These are phyloP conservation scores for Ardeotis arabs DNA, from an alignment of 2,113 vertebrate genomes.

Conservation along the genomic window DNA sequence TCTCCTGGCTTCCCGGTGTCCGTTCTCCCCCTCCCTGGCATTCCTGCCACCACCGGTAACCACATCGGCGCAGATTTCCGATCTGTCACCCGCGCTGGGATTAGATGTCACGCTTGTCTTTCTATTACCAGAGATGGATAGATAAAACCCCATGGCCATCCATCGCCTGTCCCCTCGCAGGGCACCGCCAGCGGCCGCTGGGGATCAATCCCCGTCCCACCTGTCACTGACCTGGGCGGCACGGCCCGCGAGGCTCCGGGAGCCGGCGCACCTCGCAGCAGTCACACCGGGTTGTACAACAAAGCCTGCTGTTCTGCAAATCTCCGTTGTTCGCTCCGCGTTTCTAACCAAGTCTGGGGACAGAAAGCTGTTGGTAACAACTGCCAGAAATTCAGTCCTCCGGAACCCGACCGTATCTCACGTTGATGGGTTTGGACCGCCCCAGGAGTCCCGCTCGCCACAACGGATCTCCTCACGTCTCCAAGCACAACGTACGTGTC, in stretches of 20 bases:
- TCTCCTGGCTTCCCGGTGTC: background rate
- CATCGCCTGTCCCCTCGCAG: conserved; percentile 78
- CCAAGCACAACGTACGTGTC: background rate
- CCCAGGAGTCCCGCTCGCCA: background rate
- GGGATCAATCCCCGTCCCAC: conserved; percentile 74
- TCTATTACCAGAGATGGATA: conserved; percentile 84
- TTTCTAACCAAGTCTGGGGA: background rate
- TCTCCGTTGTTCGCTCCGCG: accelerated
- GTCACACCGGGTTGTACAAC: accelerated
- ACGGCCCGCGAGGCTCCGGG: background rate
- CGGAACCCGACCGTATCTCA: background rate
- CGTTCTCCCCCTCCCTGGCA: background rate
- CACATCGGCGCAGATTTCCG: conserved; percentile 80
- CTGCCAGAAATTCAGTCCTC: background rate
- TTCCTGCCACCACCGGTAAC: conserved; percentile 45
- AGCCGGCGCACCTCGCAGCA: background rate
- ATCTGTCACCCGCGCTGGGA: conserved; percentile 82
- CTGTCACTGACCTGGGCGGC: conserved; percentile 72
- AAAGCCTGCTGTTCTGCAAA: background rate
- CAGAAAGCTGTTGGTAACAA: background rate
- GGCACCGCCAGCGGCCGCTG: conserved; percentile 66
- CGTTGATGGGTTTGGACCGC: background rate
- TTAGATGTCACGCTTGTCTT: conserved; percentile 88
- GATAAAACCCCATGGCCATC: conserved; percentile 83
- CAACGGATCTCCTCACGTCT: background rate